phyloP scores from a whole-genome alignment of 1,140 invertebrate genomes.

The Conopomorpha cramerella region DNA sequence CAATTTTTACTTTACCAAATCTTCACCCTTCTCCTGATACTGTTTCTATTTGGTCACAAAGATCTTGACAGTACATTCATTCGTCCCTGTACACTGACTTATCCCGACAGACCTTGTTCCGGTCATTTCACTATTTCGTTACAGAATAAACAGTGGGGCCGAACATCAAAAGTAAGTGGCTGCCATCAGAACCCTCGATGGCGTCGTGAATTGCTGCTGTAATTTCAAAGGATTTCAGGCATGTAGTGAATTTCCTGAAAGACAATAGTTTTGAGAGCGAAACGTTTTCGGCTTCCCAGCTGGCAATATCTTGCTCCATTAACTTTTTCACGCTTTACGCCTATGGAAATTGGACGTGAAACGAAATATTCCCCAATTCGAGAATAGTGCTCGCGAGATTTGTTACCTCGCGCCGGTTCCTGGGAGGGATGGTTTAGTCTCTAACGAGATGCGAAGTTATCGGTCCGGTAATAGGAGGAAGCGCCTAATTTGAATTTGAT shows the following conservation, averaged over 20 bases:
- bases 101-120: no score
- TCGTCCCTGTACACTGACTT: no score
- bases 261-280: neutral
- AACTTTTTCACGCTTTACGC: slow-evolving; percentile 1
- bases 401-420: neutral
- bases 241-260: neutral
- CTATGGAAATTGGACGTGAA: slow-evolving; percentile 4
- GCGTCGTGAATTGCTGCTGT: neutral
- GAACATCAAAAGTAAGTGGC: neutral
- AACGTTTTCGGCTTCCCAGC: neutral
- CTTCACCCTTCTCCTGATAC: no score
- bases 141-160: neutral
- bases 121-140: neutral
- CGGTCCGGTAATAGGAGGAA: no score
- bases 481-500: no score
- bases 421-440: neutral
- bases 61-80: no score
- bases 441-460: neutral
- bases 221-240: neutral
- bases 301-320: slow-evolving; percentile 2
- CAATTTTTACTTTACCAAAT: no score
- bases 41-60: no score
- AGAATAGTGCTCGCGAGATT: slow-evolving; percentile 2
- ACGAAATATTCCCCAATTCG: slow-evolving; percentile 1
- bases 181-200: neutral